A percentile compares a stretch with the other conserved stretches of the same genome.
These are phyloP conservation scores for Danio jaintianensis DNA, from an alignment of 2,797 vertebrate species.

Conservation along the genomic window DNA sequence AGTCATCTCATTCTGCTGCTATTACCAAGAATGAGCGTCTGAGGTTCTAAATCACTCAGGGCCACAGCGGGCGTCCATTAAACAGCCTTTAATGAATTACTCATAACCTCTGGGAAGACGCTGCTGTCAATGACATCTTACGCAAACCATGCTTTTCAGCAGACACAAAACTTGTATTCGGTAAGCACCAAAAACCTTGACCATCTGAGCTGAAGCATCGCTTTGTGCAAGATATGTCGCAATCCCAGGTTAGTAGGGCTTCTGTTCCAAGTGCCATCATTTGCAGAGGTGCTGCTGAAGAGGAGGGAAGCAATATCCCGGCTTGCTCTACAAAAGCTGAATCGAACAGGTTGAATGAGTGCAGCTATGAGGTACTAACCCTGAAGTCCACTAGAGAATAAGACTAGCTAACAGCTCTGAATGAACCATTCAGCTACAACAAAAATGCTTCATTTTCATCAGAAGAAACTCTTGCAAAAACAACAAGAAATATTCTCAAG, in stretches of 20 bases:
- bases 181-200: slow-evolving; percentile 44
- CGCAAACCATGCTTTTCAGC: slow-evolving; percentile 24
- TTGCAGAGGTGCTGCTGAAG: slow-evolving; percentile 20
- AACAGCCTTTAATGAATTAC: slow-evolving; percentile 62
- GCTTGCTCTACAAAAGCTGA: not conserved
- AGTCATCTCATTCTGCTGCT: slow-evolving; percentile 46
- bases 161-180: slow-evolving; percentile 6
- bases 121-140: slow-evolving; percentile 42
- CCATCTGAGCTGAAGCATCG: slow-evolving; percentile 6
- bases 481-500: too few relatives aligned
- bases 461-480: not conserved
- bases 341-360: not conserved
- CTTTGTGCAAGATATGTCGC: slow-evolving; percentile 8
- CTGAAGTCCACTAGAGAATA: slow-evolving; percentile 26
- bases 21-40: slow-evolving; percentile 46
- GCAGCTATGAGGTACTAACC: not conserved
- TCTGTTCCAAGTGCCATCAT: slow-evolving; percentile 38
- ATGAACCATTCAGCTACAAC: not conserved
- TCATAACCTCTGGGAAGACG: slow-evolving; percentile 48
- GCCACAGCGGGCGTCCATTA: slow-evolving; percentile 53
- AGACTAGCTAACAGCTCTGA: slow-evolving; percentile 30
- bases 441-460: not conserved
- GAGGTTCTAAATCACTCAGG: slow-evolving; percentile 54
- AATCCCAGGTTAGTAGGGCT: slow-evolving; percentile 34
- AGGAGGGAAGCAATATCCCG: slow-evolving; percentile 14